Percentiles rank a stretch among this genome's conserved stretches.
Evolutionary conservation across 2,888 invertebrate genomes (phyloP).

Genomic region (Acronicta psi): DNA sequence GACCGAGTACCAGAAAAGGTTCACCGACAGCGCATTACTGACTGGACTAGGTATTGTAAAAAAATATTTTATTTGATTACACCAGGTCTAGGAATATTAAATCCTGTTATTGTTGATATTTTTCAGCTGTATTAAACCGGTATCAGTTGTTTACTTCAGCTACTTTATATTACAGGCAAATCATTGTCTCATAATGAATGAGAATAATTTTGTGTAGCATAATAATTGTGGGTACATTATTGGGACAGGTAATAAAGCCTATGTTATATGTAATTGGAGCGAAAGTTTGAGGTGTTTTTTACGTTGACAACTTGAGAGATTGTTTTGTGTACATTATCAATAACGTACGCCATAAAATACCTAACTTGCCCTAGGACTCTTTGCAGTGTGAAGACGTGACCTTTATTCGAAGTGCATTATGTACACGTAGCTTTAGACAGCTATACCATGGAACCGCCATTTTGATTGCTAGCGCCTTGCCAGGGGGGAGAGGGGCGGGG

Average conservation of each 20-base stretch:
- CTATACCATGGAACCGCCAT: constrained; percentile 84
- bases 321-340: constrained; percentile 44
- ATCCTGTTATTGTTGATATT: constrained; percentile 48
- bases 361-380: constrained; percentile 21
- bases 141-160: constrained; percentile 71
- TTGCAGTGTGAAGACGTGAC: constrained; percentile 54
- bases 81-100: not conserved
- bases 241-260: not conserved
- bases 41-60: constrained; percentile 58
- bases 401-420: constrained; percentile 66
- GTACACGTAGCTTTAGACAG: constrained; percentile 79
- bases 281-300: constrained; percentile 35
- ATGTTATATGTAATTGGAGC: constrained; percentile 24
- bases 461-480: constrained; percentile 85
- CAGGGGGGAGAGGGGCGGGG: constrained; percentile 74
- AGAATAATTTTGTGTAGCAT: constrained; percentile 11
- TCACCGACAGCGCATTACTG: constrained; percentile 66
- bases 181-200: constrained; percentile 18
- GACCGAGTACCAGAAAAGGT: constrained; percentile 74
- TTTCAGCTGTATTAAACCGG: constrained; percentile 59
- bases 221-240: constrained; percentile 3
- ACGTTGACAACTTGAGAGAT: constrained; percentile 25
- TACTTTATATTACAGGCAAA: not conserved
- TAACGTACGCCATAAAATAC: constrained; percentile 16
- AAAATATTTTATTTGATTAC: constrained; percentile 11